These are phyloP conservation scores for Pollenia labialis DNA, from an alignment of 2,888 invertebrate species.

Conservation along the genomic window DNA sequence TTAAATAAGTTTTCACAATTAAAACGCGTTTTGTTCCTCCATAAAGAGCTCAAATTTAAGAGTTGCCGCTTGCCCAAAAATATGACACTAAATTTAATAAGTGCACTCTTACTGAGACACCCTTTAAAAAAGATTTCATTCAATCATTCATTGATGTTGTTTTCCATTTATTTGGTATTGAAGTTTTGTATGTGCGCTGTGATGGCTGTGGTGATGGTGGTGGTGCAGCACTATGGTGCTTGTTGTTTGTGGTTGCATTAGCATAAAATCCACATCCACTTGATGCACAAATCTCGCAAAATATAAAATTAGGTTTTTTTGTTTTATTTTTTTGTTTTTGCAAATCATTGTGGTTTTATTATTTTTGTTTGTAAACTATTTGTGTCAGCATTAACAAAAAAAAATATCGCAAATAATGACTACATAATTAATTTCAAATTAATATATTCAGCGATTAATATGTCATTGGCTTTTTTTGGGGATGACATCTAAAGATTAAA, in stretches of 20 bases:
- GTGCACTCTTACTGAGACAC: no score
- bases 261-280: slow-evolving; percentile 54
- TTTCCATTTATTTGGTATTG: slow-evolving; percentile 45
- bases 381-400: slow-evolving; percentile 29
- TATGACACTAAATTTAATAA: no score
- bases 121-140: neutral
- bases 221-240: neutral
- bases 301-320: slow-evolving; percentile 8
- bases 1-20: no score
- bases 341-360: slow-evolving; percentile 10
- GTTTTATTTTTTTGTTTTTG: neutral
- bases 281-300: slow-evolving; percentile 48
- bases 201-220: neutral
- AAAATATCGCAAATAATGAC: slow-evolving; percentile 28
- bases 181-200: slow-evolving; percentile 9
- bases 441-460: slow-evolving; percentile 1
- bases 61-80: no score
- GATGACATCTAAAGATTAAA: neutral
- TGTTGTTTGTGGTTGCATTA: slow-evolving; percentile 28
- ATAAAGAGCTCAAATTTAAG: no score
- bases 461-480: neutral
- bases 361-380: slow-evolving; percentile 10
- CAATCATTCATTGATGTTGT: slow-evolving; percentile 29
- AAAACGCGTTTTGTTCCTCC: no score
- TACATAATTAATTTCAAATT: slow-evolving; percentile 3